phyloP scores from a whole-genome alignment of 2,797 vertebrate genomes.

The Sphaeramia orbicularis region DNA sequence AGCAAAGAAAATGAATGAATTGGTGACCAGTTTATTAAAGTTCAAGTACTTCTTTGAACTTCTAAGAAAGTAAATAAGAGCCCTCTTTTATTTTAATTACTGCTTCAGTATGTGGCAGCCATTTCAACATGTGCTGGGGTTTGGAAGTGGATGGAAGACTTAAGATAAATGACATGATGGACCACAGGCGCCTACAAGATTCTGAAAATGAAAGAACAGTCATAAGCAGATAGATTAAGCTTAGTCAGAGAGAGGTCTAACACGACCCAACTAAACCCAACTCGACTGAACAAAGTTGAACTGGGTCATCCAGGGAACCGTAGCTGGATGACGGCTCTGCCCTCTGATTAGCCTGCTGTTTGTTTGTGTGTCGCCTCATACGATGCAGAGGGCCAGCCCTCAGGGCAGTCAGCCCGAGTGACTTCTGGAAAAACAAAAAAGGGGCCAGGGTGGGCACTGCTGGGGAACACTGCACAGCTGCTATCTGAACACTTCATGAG shows the following conservation, averaged over 20 bases:
- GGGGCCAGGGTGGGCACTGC: conserved; percentile 45
- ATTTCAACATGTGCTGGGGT: conserved; percentile 30
- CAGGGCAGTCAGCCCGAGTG: conserved; percentile 56
- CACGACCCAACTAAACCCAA: conserved; percentile 32
- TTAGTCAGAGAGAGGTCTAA: conserved; percentile 43
- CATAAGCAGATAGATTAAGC: conserved; percentile 33
- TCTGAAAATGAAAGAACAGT: conserved; percentile 45
- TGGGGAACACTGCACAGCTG: conserved; percentile 66
- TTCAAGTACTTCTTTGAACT: background rate
- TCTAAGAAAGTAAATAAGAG: conserved; percentile 21
- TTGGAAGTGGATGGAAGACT: conserved; percentile 37
- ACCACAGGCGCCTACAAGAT: conserved; percentile 16
- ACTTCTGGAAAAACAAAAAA: conserved; percentile 75
- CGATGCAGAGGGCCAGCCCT: conserved; percentile 57
- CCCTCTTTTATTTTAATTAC: conserved; percentile 25
- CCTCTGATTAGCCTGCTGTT: conserved; percentile 68
- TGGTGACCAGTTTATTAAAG: conserved; percentile 11
- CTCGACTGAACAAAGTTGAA: conserved; percentile 63
- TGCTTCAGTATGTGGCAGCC: conserved; percentile 7
- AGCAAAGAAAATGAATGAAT: conserved; percentile 22
- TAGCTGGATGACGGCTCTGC: conserved; percentile 53
- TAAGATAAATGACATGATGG: conserved; percentile 32
- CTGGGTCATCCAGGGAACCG: conserved; percentile 65
- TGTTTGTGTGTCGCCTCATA: conserved; percentile 58
- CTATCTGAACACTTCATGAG: conserved; percentile 46